phyloP scores from a whole-genome alignment of 2,797 vertebrate genomes.

The Paguma larvata region DNA sequence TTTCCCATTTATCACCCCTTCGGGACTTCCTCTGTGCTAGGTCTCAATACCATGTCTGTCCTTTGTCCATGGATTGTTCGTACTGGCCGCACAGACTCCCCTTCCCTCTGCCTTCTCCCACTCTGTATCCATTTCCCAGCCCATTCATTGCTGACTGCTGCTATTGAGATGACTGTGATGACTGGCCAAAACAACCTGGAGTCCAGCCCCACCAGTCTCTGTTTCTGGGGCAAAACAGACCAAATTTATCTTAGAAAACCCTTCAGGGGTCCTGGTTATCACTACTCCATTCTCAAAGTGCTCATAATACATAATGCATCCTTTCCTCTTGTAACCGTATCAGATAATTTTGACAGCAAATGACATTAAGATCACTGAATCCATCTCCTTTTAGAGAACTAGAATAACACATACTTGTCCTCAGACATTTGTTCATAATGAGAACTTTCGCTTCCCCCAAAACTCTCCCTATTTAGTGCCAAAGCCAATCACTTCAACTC shows the following conservation, averaged over 20 bases:
- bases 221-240: neutral
- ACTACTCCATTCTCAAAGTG: neutral
- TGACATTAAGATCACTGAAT: neutral
- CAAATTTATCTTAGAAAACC: neutral
- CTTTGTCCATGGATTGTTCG: neutral
- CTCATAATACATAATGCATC: neutral
- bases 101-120: neutral
- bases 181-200: neutral
- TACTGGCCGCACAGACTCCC: neutral
- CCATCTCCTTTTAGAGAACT: neutral
- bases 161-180: neutral
- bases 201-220: neutral
- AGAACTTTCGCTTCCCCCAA: neutral
- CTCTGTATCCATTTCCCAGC: neutral
- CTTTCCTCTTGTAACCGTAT: neutral
- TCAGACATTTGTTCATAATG: neutral
- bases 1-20: neutral
- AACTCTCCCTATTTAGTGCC: neutral
- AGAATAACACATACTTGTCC: neutral
- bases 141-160: neutral
- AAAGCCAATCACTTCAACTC: neutral
- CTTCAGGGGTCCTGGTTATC: neutral
- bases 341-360: neutral
- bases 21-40: neutral
- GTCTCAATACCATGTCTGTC: neutral